Evolutionary conservation across 2,888 invertebrate species (phyloP).

Genomic region (Sepioteuthis lessoniana): DNA sequence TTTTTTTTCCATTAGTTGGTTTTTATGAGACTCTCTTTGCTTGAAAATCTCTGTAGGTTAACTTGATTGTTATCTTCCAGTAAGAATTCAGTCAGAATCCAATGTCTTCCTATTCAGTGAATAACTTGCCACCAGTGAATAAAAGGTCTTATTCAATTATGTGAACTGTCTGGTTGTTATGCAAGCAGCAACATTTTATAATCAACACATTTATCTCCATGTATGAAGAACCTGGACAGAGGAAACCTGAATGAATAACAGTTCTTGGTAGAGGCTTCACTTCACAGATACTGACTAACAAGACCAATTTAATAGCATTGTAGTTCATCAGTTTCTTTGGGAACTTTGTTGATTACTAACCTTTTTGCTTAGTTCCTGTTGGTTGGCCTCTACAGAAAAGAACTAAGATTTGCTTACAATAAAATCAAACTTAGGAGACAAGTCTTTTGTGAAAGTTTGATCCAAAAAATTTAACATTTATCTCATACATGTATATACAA

Average conservation of each 20-base stretch:
- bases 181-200: neutral
- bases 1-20: neutral
- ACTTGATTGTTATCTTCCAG: neutral
- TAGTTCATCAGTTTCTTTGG: neutral
- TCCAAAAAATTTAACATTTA: too few relatives aligned
- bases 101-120: neutral
- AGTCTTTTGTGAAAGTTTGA: too few relatives aligned
- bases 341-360: neutral
- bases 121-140: neutral
- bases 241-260: neutral
- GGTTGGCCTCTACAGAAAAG: neutral
- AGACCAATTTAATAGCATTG: neutral
- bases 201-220: neutral
- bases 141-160: neutral
- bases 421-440: neutral
- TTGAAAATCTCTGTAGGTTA: neutral
- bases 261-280: neutral
- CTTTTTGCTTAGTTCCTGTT: neutral
- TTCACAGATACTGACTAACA: neutral
- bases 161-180: constrained; percentile 4
- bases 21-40: neutral
- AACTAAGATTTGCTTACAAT: neutral
- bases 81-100: neutral
- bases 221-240: neutral
- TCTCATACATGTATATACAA: too few relatives aligned